phyloP scores from a whole-genome alignment of 2,113 vertebrate species.

The Aspidoscelis tigris region DNA sequence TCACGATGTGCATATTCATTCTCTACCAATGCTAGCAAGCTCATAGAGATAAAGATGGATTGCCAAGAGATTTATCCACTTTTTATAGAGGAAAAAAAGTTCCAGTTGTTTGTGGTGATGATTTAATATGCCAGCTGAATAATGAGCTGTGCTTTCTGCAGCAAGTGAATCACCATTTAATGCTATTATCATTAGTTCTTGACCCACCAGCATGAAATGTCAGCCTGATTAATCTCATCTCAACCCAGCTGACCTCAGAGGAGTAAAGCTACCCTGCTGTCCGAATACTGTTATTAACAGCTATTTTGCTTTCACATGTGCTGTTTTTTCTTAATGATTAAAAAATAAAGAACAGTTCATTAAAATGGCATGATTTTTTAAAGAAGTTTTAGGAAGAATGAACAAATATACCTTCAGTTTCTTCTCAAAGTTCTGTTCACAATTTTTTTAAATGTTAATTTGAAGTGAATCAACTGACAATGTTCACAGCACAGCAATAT shows the following conservation, averaged over 20 bases:
- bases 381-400: constrained; percentile 6
- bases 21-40: constrained; percentile 25
- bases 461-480: not conserved
- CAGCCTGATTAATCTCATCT: constrained; percentile 85
- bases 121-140: constrained; percentile 79
- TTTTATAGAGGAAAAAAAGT: constrained; percentile 16
- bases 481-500: not conserved
- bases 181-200: constrained; percentile 85
- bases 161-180: constrained; percentile 82
- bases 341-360: constrained; percentile 61
- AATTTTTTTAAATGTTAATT: constrained; percentile 42
- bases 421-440: constrained; percentile 31
- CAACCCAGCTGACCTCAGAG: constrained; percentile 78
- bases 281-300: constrained; percentile 60
- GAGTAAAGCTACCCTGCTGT: constrained; percentile 66
- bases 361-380: constrained; percentile 47
- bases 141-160: constrained; percentile 80
- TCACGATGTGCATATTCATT: constrained; percentile 32
- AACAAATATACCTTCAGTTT: not conserved
- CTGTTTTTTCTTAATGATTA: constrained; percentile 47
- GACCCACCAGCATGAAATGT: constrained; percentile 83
- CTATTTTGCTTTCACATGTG: constrained; percentile 35
- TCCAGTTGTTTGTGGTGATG: constrained; percentile 72
- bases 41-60: not conserved
- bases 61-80: constrained; percentile 11